Conservation (phyloP, 2,797 vertebrate genomes). For the Ammospiza maritima region DNA sequence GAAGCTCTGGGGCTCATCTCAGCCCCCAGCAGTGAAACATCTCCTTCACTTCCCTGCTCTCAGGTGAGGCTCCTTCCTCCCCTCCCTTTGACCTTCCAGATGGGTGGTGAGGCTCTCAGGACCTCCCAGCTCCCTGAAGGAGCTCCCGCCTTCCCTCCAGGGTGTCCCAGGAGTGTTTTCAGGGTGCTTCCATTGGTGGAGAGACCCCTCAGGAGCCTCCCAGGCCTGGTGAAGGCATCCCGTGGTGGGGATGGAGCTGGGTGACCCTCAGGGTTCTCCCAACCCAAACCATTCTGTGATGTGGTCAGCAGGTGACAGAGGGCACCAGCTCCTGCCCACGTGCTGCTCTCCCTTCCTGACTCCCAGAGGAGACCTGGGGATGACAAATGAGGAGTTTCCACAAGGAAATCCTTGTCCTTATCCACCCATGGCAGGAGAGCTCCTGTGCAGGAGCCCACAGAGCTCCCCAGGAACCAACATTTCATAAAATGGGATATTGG, state of each 20-base stretch:
- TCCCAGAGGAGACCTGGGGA: not conserved
- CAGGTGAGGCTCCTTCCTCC: not conserved
- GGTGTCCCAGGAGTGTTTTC: not conserved
- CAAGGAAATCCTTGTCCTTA: not conserved
- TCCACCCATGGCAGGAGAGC: accelerated
- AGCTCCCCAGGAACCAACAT: not conserved
- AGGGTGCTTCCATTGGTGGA: not conserved
- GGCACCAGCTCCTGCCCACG: accelerated
- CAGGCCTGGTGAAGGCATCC: not conserved
- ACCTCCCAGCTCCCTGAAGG: not conserved
- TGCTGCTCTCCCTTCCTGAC: not conserved
- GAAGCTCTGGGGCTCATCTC: not conserved
- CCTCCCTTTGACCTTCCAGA: accelerated
- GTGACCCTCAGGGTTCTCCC: not conserved
- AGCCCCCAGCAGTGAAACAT: not conserved
- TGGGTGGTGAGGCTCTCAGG: accelerated
- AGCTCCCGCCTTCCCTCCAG: not conserved
- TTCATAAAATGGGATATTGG: not conserved
- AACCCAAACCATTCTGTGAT: accelerated
- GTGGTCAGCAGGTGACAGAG: not conserved
- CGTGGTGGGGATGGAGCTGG: not conserved
- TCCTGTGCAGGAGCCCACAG: not conserved
- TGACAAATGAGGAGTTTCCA: not conserved
- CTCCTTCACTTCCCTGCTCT: not conserved
- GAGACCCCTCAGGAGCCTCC: not conserved